Base-by-base conservation (phyloP, 2,888 invertebrate genomes). In the Drosophila fungiperda region DNA sequence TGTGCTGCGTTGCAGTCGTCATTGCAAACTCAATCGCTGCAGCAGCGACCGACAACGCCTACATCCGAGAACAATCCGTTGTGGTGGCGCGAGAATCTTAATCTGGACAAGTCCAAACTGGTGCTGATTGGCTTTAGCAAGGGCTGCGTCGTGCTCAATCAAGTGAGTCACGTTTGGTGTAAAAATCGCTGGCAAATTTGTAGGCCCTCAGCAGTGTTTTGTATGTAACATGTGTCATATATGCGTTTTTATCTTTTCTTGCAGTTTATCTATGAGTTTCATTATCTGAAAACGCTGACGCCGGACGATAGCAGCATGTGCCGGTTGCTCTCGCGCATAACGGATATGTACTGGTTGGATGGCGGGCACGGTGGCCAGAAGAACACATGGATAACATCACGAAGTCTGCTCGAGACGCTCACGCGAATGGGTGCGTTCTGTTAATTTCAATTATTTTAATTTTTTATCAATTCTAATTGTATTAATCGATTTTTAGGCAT, bases 101-200 rank as follows among this genome's bases (percentile, higher is more conserved):
- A 94, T 38, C 92, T 96, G 87, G 95, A 95, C 87, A 94, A 94
- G 90, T 93, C 94, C 6, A 93, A 94, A 74, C 93, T 96, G 70
- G 94, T 94, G 53, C 92, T 97, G 78, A 94, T 97, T 70, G 98
- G 97, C 3, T 98, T 98, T 93, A 98, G 98, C 93, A 98, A 98
- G 94, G 98, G 98, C 68, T 98, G 97, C 93, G 97, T 98, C 68
- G 98, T 98, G 71, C 95, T 98, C 87, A 98, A 98, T 94, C 98
- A 93, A 93, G 93, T 93, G 92, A 93, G 93, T 93, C 87, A 68
- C 68, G 83, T 82, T 87, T 82, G 88, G 89, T 92, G 92, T 93
- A 93, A 93, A 92, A 92, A 91, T 92, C 90, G 89, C 78, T 79
- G 77, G 73, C 55, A 67, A 65, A 76, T 32, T 63, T n/a, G 52